A percentile compares a stretch with the other conserved stretches of the same genome.
These are phyloP conservation scores for Psilopogon haemacephalus DNA, from an alignment of 2,113 vertebrate genomes.

Conservation along the genomic window DNA sequence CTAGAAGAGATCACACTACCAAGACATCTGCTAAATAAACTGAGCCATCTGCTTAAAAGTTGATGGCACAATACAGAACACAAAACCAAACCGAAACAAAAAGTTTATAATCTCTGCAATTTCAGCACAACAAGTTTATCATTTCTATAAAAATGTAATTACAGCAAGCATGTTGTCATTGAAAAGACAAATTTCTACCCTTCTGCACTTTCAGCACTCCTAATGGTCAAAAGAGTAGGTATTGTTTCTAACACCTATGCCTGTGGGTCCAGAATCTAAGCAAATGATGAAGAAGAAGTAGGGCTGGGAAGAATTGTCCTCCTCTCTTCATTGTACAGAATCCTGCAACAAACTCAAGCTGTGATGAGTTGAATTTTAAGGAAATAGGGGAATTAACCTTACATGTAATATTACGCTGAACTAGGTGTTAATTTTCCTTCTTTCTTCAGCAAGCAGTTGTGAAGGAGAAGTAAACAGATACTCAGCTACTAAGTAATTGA, in stretches of 20 bases:
- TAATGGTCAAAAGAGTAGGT: neutral
- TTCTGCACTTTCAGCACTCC: neutral
- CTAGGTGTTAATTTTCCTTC: neutral
- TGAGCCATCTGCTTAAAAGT: constrained; percentile 33
- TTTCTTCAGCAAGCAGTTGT: neutral
- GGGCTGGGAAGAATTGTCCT: neutral
- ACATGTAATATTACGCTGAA: neutral
- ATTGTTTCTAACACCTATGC: neutral
- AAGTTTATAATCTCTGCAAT: neutral
- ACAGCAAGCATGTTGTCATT: neutral
- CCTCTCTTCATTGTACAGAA: neutral
- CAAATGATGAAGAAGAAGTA: neutral
- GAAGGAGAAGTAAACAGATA: neutral
- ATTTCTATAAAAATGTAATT: neutral
- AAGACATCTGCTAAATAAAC: neutral
- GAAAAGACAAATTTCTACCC: neutral
- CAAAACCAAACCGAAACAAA: neutral
- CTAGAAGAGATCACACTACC: neutral
- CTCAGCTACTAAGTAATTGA: neutral
- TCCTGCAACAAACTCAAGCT: neutral
- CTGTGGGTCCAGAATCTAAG: neutral
- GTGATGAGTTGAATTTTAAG: neutral
- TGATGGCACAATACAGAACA: neutral
- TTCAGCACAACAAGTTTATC: neutral
- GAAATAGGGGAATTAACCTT: neutral